Percentiles rank a stretch among this genome's conserved stretches.
Conservation (phyloP, 2,113 vertebrate species). For the Athene cunicularia region DNA sequence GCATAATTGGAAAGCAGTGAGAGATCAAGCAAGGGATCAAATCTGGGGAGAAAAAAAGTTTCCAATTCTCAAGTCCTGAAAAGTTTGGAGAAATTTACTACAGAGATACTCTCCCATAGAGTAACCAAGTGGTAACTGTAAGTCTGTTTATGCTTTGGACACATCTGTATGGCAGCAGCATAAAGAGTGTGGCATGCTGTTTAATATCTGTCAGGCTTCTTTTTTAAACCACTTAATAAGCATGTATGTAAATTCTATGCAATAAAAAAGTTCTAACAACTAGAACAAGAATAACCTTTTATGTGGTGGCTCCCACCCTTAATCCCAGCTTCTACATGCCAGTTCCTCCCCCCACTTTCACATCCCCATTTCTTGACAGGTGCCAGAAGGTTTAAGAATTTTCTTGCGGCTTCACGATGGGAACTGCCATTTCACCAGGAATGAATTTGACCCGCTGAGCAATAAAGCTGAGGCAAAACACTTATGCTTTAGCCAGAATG, state of each 20-base stretch:
- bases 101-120: conserved; percentile 60
- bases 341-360: conserved; percentile 63
- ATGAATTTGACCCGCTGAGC: conserved; percentile 58
- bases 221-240: conserved; percentile 74
- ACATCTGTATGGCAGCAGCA: conserved; percentile 72
- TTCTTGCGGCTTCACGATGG: conserved; percentile 43
- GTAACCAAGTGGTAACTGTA: conserved; percentile 37
- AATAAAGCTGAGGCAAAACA: conserved; percentile 48
- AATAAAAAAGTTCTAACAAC: conserved; percentile 72
- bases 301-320: conserved; percentile 71
- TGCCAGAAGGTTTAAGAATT: conserved; percentile 62
- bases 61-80: conserved; percentile 55
- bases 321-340: conserved; percentile 58
- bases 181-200: conserved; percentile 71
- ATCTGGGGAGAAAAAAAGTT: background rate
- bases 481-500: background rate
- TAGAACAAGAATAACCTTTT: conserved; percentile 69
- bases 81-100: conserved; percentile 36
- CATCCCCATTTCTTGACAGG: conserved; percentile 64
- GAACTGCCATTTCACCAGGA: conserved; percentile 61
- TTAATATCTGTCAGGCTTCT: conserved; percentile 72
- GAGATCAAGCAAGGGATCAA: conserved; percentile 55
- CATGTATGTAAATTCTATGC: conserved; percentile 71
- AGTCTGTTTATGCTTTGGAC: conserved; percentile 71
- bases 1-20: conserved; percentile 55